Conservation (phyloP, 2,888 invertebrate genomes). For the Epinotia ramella region DNA sequence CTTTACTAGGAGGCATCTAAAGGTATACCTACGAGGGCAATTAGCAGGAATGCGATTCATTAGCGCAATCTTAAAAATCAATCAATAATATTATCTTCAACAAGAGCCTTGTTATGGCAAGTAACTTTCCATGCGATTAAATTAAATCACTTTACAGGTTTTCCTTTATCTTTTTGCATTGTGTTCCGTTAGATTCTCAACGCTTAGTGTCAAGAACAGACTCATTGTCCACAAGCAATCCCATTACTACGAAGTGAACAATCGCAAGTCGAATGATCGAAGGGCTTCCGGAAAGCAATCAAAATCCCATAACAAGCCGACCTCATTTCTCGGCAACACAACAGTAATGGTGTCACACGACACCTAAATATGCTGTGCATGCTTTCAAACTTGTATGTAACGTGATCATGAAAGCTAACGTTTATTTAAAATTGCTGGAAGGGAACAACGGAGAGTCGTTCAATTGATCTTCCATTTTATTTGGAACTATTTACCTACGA, state of each 20-base stretch:
- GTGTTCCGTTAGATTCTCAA: conserved; percentile 10
- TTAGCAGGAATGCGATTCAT: conserved; percentile 48
- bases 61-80: conserved; percentile 42
- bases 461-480: not conserved
- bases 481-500: not conserved
- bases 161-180: not conserved
- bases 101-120: conserved; percentile 24
- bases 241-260: conserved; percentile 27
- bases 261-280: conserved; percentile 36
- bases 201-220: not conserved
- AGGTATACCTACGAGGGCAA: conserved; percentile 41
- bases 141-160: conserved; percentile 24
- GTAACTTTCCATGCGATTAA: conserved; percentile 37
- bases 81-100: conserved; percentile 37
- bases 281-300: conserved; percentile 46
- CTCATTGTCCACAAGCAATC: conserved; percentile 10
- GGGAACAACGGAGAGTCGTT: not conserved
- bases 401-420: conserved; percentile 37
- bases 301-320: conserved; percentile 47
- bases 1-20: not conserved
- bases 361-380: conserved; percentile 43
- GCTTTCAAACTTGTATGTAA: conserved; percentile 37
- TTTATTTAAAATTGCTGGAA: not conserved
- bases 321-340: conserved; percentile 46
- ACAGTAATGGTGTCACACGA: conserved; percentile 46